Evolutionary conservation across 2,888 invertebrate genomes (phyloP), one percentile per base, ranked within the genome.

Genomic region (Tenthredo mesomela): DNA sequence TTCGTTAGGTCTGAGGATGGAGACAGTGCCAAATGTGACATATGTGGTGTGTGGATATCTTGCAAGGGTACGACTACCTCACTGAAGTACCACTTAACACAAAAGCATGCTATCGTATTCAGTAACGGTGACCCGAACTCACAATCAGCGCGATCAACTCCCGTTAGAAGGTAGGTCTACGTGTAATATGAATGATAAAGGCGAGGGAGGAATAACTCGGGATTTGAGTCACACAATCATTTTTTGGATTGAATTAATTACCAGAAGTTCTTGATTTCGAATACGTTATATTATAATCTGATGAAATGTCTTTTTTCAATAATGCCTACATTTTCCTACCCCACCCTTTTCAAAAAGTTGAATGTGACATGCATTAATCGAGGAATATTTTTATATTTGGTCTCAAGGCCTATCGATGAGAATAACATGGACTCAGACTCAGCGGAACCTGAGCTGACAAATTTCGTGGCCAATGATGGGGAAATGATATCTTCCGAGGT

Each of bases 1-100:
- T 65, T 65, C 65, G 65, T 25, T n/a, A 65, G 65, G n/a, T 65
- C 65, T 65, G 65, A 65, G 65, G 65, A 65, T 15, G 65, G 65
- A 6, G 65, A 65, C 65, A 21, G n/a, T 65, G 65, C 65, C 65
- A 65, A 65, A 65, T 65, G 65, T 25, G n/a, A 65, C 65, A 21
- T 10, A 65, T 65, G 65, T 21, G 65, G 65, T 7, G 6, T 65
- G n/a, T 65, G 65, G 65, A 65, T 65, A n/a, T 65, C 65, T 21
- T 65, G 65, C 25, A 65, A 65, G 65, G 25, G 65, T 65, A 65
- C 65, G 29, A 65, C 65, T 25, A 65, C 65, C 12, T 65, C 65
- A 65, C 10, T 65, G 65, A 65, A 65, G 65, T 65, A 65, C 25
- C 65, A 21, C n/a, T 65, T 65, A n/a, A 15, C 12, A 4, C 65